Percentiles rank a stretch among this genome's conserved stretches.
Evolutionary conservation across 2,888 invertebrate species (phyloP).

Genomic region (Asteroscopus sphinx): DNA sequence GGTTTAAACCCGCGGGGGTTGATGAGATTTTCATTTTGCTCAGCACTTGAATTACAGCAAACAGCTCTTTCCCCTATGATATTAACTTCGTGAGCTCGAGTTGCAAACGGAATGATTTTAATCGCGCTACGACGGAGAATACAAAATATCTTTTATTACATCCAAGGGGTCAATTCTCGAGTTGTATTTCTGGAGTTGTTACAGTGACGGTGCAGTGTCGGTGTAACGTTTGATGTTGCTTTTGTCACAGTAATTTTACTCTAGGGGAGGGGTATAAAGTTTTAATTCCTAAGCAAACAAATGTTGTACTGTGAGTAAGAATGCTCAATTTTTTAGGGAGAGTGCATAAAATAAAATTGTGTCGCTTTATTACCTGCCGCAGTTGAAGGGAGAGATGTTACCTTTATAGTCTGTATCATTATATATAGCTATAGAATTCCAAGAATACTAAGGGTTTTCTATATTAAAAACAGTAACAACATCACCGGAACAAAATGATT

Average conservation of each 20-base stretch:
- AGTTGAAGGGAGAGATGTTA: constrained; percentile 22
- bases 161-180: constrained; percentile 50
- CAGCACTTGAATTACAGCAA: constrained; percentile 66
- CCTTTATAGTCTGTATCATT: constrained; percentile 1
- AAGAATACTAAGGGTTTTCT: background rate
- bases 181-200: constrained; percentile 16
- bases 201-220: background rate
- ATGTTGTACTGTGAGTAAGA: constrained; percentile 9
- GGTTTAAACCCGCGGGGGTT: constrained; percentile 59
- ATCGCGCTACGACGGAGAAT: constrained; percentile 56
- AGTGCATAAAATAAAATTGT: constrained; percentile 23
- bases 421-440: constrained; percentile 1
- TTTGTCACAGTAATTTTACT: constrained; percentile 38
- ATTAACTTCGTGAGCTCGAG: constrained; percentile 59
- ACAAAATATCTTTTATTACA: constrained; percentile 60
- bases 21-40: constrained; percentile 76
- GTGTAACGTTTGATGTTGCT: constrained; percentile 26
- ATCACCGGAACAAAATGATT: too few relatives aligned
- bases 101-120: constrained; percentile 58
- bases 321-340: constrained; percentile 5
- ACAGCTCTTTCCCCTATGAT: constrained; percentile 58
- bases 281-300: constrained; percentile 38
- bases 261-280: constrained; percentile 39
- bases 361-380: constrained; percentile 30
- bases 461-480: too few relatives aligned